Conservation (phyloP, 2,888 invertebrate species). For the Drosophila prostipennis region DNA sequence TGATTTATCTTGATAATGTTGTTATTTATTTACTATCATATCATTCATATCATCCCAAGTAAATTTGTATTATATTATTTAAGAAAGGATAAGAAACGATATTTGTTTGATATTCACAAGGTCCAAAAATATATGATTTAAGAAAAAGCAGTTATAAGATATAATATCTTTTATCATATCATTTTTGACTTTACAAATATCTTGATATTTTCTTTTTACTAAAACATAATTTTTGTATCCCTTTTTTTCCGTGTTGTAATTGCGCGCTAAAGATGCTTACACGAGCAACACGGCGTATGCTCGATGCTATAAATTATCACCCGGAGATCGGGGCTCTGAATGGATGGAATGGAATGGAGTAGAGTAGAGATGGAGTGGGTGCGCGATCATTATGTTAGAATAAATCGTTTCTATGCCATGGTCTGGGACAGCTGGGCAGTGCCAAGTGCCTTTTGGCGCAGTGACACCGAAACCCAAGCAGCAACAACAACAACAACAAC, state of each 20-base stretch:
- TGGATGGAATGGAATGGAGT: background rate
- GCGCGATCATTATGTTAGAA: slow-evolving; percentile 45
- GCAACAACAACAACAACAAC: background rate
- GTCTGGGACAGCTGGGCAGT: slow-evolving; percentile 74
- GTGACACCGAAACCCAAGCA: slow-evolving; percentile 43
- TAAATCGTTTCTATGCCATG: slow-evolving; percentile 81
- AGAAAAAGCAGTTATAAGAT: no score
- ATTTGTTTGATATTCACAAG: no score
- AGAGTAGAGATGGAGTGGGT: background rate
- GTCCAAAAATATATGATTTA: no score
- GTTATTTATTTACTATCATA: no score
- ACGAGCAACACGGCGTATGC: slow-evolving; percentile 49
- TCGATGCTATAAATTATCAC: slow-evolving; percentile 64
- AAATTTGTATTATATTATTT: no score
- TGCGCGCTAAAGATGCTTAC: slow-evolving; percentile 55
- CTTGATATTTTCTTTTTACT: background rate
- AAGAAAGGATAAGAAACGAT: no score
- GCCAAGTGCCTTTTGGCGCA: background rate
- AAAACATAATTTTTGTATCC: background rate
- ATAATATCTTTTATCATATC: no score
- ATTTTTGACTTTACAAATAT: no score
- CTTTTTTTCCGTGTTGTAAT: slow-evolving; percentile 37
- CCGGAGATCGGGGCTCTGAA: slow-evolving; percentile 17
- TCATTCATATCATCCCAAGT: no score
- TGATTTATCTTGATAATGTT: no score